A percentile compares a stretch with the other conserved stretches of the same genome.
Conservation (phyloP, 2,797 vertebrate species). For the Rhynchotus rufescens region DNA sequence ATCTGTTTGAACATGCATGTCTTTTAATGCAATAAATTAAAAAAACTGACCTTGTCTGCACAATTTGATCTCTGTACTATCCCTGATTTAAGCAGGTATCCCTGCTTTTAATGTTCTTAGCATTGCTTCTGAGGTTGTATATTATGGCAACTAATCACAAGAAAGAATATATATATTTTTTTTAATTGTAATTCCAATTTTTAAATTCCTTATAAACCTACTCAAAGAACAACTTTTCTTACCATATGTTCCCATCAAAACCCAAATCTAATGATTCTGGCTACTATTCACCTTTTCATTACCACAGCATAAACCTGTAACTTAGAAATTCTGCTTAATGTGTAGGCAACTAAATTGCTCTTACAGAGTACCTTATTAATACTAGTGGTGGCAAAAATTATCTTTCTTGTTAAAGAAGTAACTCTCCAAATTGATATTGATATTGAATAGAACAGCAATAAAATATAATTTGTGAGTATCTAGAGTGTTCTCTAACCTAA, state of each 20-base stretch:
- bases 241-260: neutral
- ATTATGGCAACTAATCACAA: neutral
- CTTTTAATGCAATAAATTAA: neutral
- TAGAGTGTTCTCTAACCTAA: neutral
- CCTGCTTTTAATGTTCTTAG: neutral
- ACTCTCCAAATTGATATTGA: neutral
- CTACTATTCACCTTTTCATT: neutral
- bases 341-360: neutral
- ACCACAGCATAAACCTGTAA: neutral
- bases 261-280: neutral
- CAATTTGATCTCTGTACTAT: neutral
- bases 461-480: neutral
- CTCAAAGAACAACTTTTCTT: neutral
- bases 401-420: neutral
- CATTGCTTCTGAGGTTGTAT: neutral
- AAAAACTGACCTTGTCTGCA: neutral
- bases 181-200: neutral
- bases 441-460: neutral
- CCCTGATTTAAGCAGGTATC: neutral
- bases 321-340: neutral
- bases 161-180: neutral
- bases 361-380: neutral
- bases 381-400: neutral
- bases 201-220: neutral
- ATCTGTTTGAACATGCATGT: neutral